Base-by-base conservation (phyloP, 2,797 vertebrate species). In the Astyanax mexicanus region DNA sequence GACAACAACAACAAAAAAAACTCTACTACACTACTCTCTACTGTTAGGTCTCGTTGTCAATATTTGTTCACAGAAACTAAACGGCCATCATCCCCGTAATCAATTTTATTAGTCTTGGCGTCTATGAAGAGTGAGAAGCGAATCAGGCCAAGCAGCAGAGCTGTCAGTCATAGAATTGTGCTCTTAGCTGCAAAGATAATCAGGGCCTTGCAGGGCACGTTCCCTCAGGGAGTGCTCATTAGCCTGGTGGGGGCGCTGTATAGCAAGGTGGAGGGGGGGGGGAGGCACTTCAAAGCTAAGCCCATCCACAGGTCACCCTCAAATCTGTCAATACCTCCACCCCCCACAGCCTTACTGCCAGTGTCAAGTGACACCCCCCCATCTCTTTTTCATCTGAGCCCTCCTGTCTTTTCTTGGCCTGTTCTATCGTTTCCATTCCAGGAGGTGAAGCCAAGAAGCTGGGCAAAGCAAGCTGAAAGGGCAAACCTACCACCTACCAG, bases 211-310 rank as follows among this genome's bases (percentile, higher is more conserved):
- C 58, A 61, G 35, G 60, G 25, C 25, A 78, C 32, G 23, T 67
- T 55, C 76, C 66, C 64, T 69, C 25, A 25, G 12, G 72, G 72
- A 74, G 61, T 61, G 55, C 70, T 60, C 32, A 49, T 73, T 58
- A 85, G 65, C 62, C 79, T 55, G 45, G 69, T 74, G 64, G 74
- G 81, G 64, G 64, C 49, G 37, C 23, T 57, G 15, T 12, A 54
- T 38, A 25, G n/a, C 9, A 68, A 25, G 10, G 52, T 55, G 17
- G 8, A 13, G 21, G 29, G 60, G 67, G 80, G 70, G 67, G 29
- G 37, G 67, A 29, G 37, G 4, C 42, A 88, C 90, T 91, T 94
- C 88, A 93, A 93, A 93, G 91, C 89, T 88, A 86, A 92, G 79
- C 42, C 61, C 72, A 91, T 84, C 82, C 71, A 52, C 75, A 86